These are phyloP conservation scores for Babylonia areolata DNA, from an alignment of 1,140 invertebrate species.

Conservation along the genomic window DNA sequence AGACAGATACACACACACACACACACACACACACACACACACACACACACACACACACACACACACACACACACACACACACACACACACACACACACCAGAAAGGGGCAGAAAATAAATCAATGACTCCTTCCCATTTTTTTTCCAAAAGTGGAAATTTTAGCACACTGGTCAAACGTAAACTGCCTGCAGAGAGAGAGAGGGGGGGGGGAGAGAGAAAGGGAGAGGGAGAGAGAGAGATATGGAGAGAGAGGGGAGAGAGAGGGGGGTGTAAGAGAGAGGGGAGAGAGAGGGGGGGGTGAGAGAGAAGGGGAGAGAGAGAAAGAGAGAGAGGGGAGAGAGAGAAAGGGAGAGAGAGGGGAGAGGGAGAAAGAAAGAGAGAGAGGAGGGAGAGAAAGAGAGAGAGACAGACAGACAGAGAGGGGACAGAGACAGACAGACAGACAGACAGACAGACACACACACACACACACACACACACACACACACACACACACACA, in stretches of 20 bases:
- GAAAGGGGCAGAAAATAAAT: too few species aligned
- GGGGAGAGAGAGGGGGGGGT: neutral
- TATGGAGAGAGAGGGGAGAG: neutral
- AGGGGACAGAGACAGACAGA: neutral
- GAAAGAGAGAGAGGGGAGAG: neutral
- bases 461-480: neutral
- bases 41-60: slow-evolving; percentile 16
- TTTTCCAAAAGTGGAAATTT: too few species aligned
- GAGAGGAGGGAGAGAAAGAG: neutral
- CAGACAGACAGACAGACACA: neutral
- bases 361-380: too few species aligned
- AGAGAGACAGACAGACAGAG: neutral
- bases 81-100: too few species aligned
- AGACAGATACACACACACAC: too few species aligned
- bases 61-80: too few species aligned
- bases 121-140: too few species aligned
- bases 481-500: neutral
- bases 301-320: neutral
- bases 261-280: neutral
- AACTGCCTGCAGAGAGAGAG: neutral
- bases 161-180: too few species aligned
- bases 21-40: slow-evolving; percentile 6
- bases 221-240: neutral
- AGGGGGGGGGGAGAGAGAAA: neutral
- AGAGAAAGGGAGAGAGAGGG: neutral